Evolutionary conservation across 2,113 vertebrate species (phyloP).

Genomic region (Ranitomeya variabilis): DNA sequence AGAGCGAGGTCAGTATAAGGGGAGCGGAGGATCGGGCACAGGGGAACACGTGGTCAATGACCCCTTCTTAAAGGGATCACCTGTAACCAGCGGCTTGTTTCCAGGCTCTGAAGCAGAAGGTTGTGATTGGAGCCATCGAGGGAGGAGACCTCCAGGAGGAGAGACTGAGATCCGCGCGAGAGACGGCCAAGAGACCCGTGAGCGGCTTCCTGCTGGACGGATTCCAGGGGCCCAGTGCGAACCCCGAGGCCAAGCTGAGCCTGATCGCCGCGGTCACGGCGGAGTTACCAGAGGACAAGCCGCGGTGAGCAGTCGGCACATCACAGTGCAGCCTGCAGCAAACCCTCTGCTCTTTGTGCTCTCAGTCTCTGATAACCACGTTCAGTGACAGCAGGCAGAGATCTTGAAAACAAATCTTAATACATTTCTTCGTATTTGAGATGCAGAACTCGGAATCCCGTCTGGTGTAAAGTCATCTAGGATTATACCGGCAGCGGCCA

Average conservation of each 20-base stretch:
- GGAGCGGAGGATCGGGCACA: not conserved
- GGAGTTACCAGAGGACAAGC: constrained; percentile 91
- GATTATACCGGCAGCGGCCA: no score
- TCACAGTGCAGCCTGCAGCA: not conserved
- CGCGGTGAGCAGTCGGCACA: constrained; percentile 74
- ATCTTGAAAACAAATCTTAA: no score
- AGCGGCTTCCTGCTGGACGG: constrained; percentile 93
- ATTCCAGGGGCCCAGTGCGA: constrained; percentile 78
- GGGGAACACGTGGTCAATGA: not conserved
- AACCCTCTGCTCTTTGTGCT: not conserved
- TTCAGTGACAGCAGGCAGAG: not conserved
- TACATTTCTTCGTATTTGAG: no score
- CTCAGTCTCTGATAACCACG: not conserved
- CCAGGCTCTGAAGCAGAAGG: constrained; percentile 81
- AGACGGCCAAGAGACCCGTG: constrained; percentile 93
- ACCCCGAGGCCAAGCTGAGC: constrained; percentile 76
- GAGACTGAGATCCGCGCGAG: constrained; percentile 86
- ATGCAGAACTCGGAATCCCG: no score
- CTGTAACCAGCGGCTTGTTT: not conserved
- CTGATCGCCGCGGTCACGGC: constrained; percentile 82
- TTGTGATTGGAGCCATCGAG: constrained; percentile 89
- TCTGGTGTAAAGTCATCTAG: no score
- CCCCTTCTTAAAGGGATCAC: not conserved
- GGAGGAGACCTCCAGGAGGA: constrained; percentile 91
- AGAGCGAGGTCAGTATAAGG: constrained; percentile 75